Evolutionary conservation across 2,888 invertebrate species (phyloP).

Genomic region (Ennomos erosarius): DNA sequence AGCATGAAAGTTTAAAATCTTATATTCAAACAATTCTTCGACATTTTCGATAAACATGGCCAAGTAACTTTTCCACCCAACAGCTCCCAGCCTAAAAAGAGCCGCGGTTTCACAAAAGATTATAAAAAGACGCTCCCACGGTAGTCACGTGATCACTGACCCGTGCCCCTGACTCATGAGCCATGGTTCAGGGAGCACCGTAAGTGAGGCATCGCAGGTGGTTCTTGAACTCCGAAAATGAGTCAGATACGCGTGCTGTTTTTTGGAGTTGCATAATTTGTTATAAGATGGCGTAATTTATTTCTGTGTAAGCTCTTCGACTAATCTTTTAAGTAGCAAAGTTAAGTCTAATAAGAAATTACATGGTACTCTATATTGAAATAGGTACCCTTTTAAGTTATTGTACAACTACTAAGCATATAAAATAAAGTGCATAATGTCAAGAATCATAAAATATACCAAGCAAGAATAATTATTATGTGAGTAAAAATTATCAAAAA

Average conservation of each 20-base stretch:
- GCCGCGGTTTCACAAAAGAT: slow-evolving; percentile 41
- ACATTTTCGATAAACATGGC: not conserved
- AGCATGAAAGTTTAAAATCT: no score
- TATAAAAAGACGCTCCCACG: slow-evolving; percentile 59
- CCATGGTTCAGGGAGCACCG: slow-evolving; percentile 49
- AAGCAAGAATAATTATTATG: no score
- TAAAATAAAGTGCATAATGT: no score
- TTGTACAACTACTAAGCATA: no score
- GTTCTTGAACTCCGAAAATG: slow-evolving; percentile 14
- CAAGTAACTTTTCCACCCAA: not conserved
- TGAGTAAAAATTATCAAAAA: no score
- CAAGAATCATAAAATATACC: no score
- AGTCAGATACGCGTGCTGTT: slow-evolving; percentile 18
- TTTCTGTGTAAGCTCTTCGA: not conserved
- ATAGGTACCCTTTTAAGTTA: no score
- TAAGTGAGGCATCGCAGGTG: slow-evolving; percentile 37
- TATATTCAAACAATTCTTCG: no score
- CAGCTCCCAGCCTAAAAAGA: not conserved
- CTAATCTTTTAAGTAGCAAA: not conserved
- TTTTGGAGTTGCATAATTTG: slow-evolving; percentile 3
- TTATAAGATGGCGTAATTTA: slow-evolving; percentile 1
- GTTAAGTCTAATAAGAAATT: no score
- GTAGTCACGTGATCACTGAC: slow-evolving; percentile 58
- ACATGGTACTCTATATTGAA: no score
- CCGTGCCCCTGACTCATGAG: slow-evolving; percentile 57